Conservation (phyloP, 2,113 vertebrate species). For the Entelurus aequoreus region DNA sequence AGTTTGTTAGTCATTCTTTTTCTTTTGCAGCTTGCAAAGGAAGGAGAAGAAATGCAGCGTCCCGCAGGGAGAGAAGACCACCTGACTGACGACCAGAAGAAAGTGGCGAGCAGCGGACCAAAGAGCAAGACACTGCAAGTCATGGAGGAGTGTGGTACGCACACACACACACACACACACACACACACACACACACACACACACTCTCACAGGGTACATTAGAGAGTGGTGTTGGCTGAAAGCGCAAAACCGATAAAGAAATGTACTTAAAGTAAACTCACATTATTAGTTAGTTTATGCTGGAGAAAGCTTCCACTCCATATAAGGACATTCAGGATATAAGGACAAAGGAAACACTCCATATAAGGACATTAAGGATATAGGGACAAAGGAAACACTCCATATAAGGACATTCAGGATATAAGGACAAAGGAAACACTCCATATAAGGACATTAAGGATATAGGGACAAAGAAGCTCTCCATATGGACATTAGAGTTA, state of each 20-base stretch:
- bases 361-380: too few species aligned
- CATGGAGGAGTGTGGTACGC: slow-evolving; percentile 88
- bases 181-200: neutral
- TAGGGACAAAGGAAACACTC: too few species aligned
- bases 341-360: slow-evolving; percentile 30
- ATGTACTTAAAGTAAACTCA: slow-evolving; percentile 11
- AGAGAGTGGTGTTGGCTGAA: neutral
- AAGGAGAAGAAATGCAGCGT: slow-evolving; percentile 77
- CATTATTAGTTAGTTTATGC: slow-evolving; percentile 9
- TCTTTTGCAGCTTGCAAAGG: slow-evolving; percentile 40
- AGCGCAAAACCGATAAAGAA: neutral
- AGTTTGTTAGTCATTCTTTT: neutral
- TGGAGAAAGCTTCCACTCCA: slow-evolving; percentile 69
- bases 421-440: too few species aligned
- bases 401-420: too few species aligned
- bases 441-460: too few species aligned
- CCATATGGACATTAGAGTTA: too few species aligned
- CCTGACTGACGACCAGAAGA: slow-evolving; percentile 77
- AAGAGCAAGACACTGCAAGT: slow-evolving; percentile 92
- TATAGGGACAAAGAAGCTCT: too few species aligned
- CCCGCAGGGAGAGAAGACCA: slow-evolving; percentile 87
- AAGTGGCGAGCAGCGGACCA: slow-evolving; percentile 71
- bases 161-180: neutral
- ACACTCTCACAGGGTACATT: neutral
- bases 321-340: slow-evolving; percentile 38